phyloP scores from a whole-genome alignment of 2,113 vertebrate species.

The Callaeas wilsoni region DNA sequence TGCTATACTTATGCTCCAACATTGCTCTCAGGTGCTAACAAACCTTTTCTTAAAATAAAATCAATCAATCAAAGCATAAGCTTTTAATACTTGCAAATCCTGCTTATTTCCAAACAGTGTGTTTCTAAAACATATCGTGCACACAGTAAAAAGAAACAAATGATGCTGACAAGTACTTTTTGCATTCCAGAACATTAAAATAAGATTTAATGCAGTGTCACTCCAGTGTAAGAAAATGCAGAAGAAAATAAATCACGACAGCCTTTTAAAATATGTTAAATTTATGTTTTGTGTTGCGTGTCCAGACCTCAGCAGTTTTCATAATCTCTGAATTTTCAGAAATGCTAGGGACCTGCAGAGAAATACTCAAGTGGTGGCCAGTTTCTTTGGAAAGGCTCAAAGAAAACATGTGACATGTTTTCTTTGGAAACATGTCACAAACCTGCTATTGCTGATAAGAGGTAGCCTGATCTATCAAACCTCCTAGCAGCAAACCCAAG shows the following conservation, averaged over 20 bases:
- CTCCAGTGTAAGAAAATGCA: background rate
- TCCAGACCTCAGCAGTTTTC: background rate
- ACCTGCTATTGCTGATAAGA: background rate
- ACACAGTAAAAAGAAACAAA: background rate
- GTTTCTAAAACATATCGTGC: background rate
- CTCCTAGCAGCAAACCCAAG: background rate
- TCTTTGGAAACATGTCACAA: background rate
- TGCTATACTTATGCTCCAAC: background rate
- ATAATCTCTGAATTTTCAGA: background rate
- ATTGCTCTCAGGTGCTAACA: background rate
- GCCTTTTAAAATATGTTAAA: background rate
- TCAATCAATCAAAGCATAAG: background rate
- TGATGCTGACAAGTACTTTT: background rate
- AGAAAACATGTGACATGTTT: too few relatives aligned
- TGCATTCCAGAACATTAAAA: background rate
- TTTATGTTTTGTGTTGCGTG: background rate
- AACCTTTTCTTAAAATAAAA: background rate
- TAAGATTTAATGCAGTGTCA: background rate
- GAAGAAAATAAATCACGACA: background rate
- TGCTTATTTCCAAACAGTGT: background rate
- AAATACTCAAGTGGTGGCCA: background rate
- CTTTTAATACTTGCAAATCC: background rate
- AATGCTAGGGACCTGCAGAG: background rate
- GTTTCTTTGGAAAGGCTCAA: background rate
- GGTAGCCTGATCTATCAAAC: background rate